Base-by-base conservation (phyloP, 2,113 vertebrate genomes). In the Neolamprologus sp. region DNA sequence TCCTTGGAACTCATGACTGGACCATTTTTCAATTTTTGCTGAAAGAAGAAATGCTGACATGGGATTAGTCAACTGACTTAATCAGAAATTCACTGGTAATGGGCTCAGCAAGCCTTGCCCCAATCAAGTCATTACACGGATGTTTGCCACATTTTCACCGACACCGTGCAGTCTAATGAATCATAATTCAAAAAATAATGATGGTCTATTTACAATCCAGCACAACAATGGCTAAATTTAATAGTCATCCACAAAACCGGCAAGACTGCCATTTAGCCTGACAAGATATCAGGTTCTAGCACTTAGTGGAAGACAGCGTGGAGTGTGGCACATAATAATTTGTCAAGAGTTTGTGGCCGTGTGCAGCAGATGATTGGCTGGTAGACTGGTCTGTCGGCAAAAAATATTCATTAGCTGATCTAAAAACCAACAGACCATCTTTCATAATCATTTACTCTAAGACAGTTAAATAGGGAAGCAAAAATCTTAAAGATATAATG, bases 301-400 rank as follows among this genome's bases (percentile, higher is more conserved):
- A 89, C 84, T 95, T 95, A 95, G 92, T 90, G 94, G 95, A 91
- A 97, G 37, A 82, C 78, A 85, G 80, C 28, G 58, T 82, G 42
- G 71, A 88, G 21, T 47, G 85, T 89, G 55, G 83, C 65, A 45
- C 73, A 90, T 54, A 87, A 87, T 89, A 79, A 91, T 94, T 92
- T 91, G 91, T 94, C 95, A 95, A 95, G 88, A 83, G 45, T 85
- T 91, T 83, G 88, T 87, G 92, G 82, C 42, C 81, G 82, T 42
- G 55, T 23, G 12, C 30, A 49, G 28, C 6, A 57, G 58, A 65
- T 63, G 45, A 89, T 19, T 82, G 54, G 60, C 78, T n/a, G 63
- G 68, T 3, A 71, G 26, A 42, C 10, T 4, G 71, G 71, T 75
- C 17, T 55, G 35, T 17, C 12, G 26, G 49, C 45, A 63, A 47